Conservation (phyloP, 2,113 vertebrate species). For the Choloepus hoffmanni region DNA sequence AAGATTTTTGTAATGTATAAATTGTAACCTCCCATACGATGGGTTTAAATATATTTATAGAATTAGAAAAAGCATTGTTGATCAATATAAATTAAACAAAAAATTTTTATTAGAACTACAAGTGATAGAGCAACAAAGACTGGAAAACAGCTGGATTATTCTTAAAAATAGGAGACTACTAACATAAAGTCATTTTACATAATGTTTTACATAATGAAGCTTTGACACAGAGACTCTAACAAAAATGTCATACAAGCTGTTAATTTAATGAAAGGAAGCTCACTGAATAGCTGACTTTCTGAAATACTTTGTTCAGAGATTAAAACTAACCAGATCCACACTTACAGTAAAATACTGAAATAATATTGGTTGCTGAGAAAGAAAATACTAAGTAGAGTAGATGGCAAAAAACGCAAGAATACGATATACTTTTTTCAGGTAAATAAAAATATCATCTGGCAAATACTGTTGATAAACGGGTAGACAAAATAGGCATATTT, state of each 20-base stretch:
- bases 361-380: background rate
- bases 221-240: conserved; percentile 20
- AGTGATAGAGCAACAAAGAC: too few relatives aligned
- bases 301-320: conserved; percentile 61
- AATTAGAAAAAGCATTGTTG: background rate
- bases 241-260: conserved; percentile 51
- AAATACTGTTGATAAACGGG: background rate
- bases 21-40: conserved; percentile 39
- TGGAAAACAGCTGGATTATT: conserved; percentile 9
- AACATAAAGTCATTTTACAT: conserved; percentile 19
- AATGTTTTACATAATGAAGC: conserved; percentile 42
- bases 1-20: conserved; percentile 14
- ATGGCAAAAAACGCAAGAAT: background rate
- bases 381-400: background rate
- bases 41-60: background rate
- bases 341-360: background rate
- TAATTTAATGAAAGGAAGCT: conserved; percentile 36
- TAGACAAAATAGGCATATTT: background rate
- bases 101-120: too few relatives aligned
- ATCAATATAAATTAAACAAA: conserved; percentile 11
- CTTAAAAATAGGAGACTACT: conserved; percentile 30
- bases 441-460: conserved; percentile 44
- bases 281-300: conserved; percentile 20
- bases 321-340: conserved; percentile 16
- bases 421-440: background rate